Evolutionary conservation across 2,888 invertebrate species (phyloP), one percentile per base, ranked within the genome.

Genomic region (Callyntrura guangdongensis): DNA sequence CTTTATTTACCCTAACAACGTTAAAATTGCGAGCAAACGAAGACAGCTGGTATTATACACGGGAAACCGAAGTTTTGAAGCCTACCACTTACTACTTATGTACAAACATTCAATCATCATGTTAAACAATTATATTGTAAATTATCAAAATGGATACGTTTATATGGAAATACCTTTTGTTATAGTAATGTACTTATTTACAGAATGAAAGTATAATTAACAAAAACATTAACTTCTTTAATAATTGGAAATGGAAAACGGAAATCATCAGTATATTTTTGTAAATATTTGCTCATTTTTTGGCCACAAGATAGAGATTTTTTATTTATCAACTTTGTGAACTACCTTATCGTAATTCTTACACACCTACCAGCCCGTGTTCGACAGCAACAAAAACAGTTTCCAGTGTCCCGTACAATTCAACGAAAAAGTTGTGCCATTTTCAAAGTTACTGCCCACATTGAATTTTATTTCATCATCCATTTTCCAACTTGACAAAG

Each of bases 281-380:
- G 17, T 64, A 64, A 22, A 22, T 14, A 53, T 64, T 64, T 64
- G 61, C 17, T 64, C 20, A 1, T 17, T 20, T 61, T 67, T 67
- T 67, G 67, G 67, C 67, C 25, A 67, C 67, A 67, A 22, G 67
- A 64, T 8, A 14, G 8, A 64, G 9, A 11, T 20, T 61, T 17
- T 4, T 22, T 22, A 9, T 64, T 64, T 64, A 22, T 11, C 11
- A 17, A 11, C 61, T 11, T 4, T 56, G 9, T 56, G 12, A 56
- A 56, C 17, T 56, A 17, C 56, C 56, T 56, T 56, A 56, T 56
- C 56, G n/a, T 56, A 56, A 56, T 56, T 5, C n/a, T 56, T 56
- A 36, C 36, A 36, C 36, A 2, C 2, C 36, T 36, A 36, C 36
- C 6, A 36, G 36, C 36, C 36, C 36, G 2, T 36, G 36, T 36